Conservation (phyloP, 2,797 vertebrate species). For the Takifugu ocellatus region DNA sequence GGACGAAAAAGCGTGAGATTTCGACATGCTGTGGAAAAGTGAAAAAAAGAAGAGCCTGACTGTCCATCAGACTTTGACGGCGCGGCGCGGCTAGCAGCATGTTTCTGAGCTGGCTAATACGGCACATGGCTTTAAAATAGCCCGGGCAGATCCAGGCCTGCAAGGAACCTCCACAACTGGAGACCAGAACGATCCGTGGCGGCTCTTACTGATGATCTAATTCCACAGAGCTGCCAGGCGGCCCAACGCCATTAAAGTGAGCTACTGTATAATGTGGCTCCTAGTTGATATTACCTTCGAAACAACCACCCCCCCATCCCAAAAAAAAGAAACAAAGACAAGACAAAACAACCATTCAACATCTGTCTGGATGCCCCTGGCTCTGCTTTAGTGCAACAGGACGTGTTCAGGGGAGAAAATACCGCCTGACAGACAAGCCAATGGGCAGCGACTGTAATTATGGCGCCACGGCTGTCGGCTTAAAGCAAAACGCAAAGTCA, state of each 20-base stretch:
- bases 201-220: constrained; percentile 24
- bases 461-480: constrained; percentile 31
- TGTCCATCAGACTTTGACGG: too few relatives aligned
- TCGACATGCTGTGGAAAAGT: constrained; percentile 19
- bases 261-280: constrained; percentile 46
- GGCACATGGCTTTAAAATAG: too few relatives aligned
- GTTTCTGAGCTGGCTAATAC: too few relatives aligned
- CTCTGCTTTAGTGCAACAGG: constrained; percentile 54
- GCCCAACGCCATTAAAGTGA: constrained; percentile 51
- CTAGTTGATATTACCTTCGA: constrained; percentile 61
- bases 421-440: constrained; percentile 44
- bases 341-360: constrained; percentile 65
- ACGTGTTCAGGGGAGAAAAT: constrained; percentile 34
- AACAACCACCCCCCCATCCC: constrained; percentile 24
- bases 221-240: constrained; percentile 39
- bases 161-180: too few relatives aligned
- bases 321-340: constrained; percentile 7
- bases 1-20: constrained; percentile 43
- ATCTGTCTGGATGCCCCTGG: constrained; percentile 64
- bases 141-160: too few relatives aligned
- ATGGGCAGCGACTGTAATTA: constrained; percentile 42
- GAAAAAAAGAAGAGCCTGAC: too few relatives aligned
- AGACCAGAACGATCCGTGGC: too few relatives aligned
- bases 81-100: too few relatives aligned
- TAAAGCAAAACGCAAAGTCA: constrained; percentile 42